Evolutionary conservation across 2,888 invertebrate genomes (phyloP).

Genomic region (Stenurella melanura): DNA sequence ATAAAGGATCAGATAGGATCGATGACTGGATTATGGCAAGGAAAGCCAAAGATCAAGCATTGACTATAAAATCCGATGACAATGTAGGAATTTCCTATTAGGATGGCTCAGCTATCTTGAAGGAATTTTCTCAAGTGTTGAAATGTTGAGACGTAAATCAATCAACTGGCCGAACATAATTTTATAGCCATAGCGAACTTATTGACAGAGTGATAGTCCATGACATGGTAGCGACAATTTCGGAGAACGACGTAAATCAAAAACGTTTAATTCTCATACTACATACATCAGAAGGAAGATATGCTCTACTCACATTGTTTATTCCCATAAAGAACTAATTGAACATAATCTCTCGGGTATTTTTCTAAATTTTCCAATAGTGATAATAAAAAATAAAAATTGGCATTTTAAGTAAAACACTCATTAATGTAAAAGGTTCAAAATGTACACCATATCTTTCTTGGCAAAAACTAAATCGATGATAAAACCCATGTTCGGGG

Average conservation of each 20-base stretch:
- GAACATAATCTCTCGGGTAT: too few species aligned
- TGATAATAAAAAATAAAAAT: too few species aligned
- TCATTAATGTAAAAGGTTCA: too few species aligned
- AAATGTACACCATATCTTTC: too few species aligned
- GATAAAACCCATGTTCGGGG: too few species aligned
- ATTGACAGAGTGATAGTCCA: background rate
- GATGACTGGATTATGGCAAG: background rate
- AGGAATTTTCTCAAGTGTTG: slow-evolving; percentile 11
- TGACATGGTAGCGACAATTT: background rate
- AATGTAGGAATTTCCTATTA: slow-evolving; percentile 2
- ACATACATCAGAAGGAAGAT: too few species aligned
- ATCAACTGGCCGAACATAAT: slow-evolving; percentile 1
- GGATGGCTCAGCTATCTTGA: background rate
- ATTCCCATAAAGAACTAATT: too few species aligned
- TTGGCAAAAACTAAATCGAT: too few species aligned
- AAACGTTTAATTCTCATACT: too few species aligned
- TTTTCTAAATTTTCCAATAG: too few species aligned
- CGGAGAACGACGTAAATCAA: background rate
- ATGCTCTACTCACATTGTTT: too few species aligned
- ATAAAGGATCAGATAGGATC: background rate
- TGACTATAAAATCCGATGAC: slow-evolving; percentile 9
- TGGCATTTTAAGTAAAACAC: too few species aligned
- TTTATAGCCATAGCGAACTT: background rate
- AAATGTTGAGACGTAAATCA: background rate
- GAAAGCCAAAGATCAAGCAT: background rate